Conservation (phyloP, 2,888 invertebrate species). For the Cartodere bifasciata region DNA sequence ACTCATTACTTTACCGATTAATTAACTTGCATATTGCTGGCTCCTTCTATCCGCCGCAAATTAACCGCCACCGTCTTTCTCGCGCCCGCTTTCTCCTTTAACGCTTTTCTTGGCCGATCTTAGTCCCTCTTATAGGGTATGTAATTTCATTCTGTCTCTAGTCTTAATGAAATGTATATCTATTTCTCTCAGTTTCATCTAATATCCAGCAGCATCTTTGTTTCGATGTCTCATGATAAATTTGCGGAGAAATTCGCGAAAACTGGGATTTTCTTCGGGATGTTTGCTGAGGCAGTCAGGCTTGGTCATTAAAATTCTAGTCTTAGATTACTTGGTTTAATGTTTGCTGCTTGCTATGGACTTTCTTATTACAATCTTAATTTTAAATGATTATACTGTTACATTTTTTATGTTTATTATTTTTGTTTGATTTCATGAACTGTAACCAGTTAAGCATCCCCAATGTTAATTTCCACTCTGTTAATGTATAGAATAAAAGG, state of each 20-base stretch:
- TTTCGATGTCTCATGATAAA: constrained; percentile 30
- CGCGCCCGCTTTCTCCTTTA: constrained; percentile 18
- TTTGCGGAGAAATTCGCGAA: constrained; percentile 19
- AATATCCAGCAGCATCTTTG: constrained; percentile 23
- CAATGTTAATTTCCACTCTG: too few relatives aligned
- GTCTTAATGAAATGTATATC: constrained; percentile 37
- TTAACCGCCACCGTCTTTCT: constrained; percentile 26
- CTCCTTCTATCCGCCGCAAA: constrained; percentile 34
- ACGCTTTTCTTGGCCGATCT: constrained; percentile 22
- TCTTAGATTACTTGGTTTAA: too few relatives aligned
- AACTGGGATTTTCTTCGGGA: constrained; percentile 19
- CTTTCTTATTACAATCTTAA: too few relatives aligned
- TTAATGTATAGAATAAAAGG: too few relatives aligned
- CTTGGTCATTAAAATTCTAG: too few relatives aligned
- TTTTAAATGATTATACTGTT: too few relatives aligned
- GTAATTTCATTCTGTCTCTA: constrained; percentile 39
- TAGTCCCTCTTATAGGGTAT: constrained; percentile 34
- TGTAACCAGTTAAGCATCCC: too few relatives aligned
- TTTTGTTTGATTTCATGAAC: too few relatives aligned
- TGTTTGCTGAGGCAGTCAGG: too few relatives aligned
- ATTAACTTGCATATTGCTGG: constrained; percentile 39
- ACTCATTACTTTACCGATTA: constrained; percentile 40
- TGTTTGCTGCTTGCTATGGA: too few relatives aligned
- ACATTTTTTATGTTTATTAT: too few relatives aligned
- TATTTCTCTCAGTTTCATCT: constrained; percentile 28